These are phyloP conservation scores for Tenthredo distinguenda DNA, from an alignment of 2,888 invertebrate species.

Conservation along the genomic window DNA sequence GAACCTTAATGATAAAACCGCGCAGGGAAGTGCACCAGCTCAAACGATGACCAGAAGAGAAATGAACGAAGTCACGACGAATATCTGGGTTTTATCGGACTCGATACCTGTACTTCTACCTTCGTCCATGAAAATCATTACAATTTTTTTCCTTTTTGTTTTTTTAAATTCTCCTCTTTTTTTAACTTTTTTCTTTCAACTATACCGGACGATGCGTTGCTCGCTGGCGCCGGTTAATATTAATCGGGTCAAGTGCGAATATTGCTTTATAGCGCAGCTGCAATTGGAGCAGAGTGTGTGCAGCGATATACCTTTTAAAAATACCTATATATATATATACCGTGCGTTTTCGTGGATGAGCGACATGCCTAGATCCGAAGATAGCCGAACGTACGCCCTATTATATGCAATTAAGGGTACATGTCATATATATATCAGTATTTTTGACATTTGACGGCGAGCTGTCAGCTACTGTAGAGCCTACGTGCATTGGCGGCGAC, in stretches of 20 bases:
- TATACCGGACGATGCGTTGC: slow-evolving; percentile 4
- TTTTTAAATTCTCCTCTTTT: neutral
- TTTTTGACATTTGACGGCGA: too few relatives aligned
- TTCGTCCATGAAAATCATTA: slow-evolving; percentile 1
- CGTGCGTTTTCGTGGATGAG: too few relatives aligned
- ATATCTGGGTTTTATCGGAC: slow-evolving; percentile 27
- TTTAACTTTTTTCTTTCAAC: neutral
- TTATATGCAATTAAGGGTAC: too few relatives aligned
- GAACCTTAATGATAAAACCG: too few relatives aligned
- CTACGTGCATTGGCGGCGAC: too few relatives aligned
- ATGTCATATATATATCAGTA: too few relatives aligned
- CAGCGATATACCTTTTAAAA: too few relatives aligned
- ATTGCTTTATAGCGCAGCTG: neutral
- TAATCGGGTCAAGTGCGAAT: slow-evolving; percentile 29
- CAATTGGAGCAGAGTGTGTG: neutral
- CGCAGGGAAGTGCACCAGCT: too few relatives aligned
- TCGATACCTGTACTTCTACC: neutral
- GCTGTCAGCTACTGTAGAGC: too few relatives aligned
- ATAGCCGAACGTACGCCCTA: too few relatives aligned
- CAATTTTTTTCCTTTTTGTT: neutral
- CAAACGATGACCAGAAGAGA: neutral
- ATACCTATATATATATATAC: too few relatives aligned
- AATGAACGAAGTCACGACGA: slow-evolving; percentile 44
- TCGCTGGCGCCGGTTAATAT: neutral
- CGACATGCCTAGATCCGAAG: too few relatives aligned